Evolutionary conservation across 2,888 invertebrate species (phyloP).

Genomic region (Erebia aethiops): DNA sequence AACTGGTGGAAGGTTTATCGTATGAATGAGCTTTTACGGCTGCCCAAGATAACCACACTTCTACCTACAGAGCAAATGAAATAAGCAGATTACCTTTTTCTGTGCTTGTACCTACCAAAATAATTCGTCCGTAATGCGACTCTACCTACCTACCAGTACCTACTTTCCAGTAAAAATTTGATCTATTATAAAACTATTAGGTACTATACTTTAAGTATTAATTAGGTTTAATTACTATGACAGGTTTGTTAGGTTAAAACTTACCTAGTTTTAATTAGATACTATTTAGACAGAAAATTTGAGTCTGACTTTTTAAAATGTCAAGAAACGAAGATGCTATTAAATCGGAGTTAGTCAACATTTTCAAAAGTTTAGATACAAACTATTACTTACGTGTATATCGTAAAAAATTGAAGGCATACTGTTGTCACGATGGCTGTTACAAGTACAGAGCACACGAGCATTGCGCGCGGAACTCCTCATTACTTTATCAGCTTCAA

Average conservation of each 20-base stretch:
- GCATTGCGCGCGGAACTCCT: constrained; percentile 55
- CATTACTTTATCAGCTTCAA: constrained; percentile 67
- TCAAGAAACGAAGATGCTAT: neutral
- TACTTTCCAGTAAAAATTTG: no score
- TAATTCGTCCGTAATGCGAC: neutral
- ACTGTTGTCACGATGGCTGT: constrained; percentile 60
- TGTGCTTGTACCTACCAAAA: neutral
- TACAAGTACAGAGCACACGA: constrained; percentile 72
- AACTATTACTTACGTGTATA: constrained; percentile 64
- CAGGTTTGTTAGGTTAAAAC: no score
- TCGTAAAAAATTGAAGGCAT: constrained; percentile 74
- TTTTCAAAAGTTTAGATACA: neutral
- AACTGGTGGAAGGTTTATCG: neutral
- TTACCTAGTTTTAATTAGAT: no score
- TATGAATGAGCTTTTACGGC: neutral
- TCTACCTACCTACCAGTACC: no score
- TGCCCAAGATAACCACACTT: neutral
- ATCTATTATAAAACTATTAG: no score
- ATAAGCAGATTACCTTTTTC: neutral
- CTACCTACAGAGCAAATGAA: no score
- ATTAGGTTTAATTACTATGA: no score
- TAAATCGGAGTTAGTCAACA: neutral
- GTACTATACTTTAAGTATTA: no score
- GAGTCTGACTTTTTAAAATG: neutral
- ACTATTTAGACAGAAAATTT: neutral